A percentile compares a stretch with the other conserved stretches of the same genome.
These are phyloP conservation scores for Neoarius graeffei DNA, from an alignment of 2,113 vertebrate species.

Conservation along the genomic window DNA sequence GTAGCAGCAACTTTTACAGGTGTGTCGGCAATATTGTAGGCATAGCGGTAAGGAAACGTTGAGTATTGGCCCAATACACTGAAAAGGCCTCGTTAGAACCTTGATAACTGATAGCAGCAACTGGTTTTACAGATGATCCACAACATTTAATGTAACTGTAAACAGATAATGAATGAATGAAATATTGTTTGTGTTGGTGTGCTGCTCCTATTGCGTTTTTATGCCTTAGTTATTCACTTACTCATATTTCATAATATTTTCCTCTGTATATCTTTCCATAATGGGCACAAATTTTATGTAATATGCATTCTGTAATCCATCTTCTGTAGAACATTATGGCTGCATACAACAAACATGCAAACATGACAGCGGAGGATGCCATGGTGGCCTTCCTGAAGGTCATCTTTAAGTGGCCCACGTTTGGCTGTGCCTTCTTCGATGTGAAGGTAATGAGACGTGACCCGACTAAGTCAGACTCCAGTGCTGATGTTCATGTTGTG, in stretches of 20 bases:
- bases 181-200: background rate
- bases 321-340: conserved; percentile 66
- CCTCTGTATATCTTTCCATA: background rate
- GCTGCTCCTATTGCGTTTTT: background rate
- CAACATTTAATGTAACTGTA: background rate
- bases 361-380: conserved; percentile 81
- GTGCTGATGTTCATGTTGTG: background rate
- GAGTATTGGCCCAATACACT: too few relatives aligned
- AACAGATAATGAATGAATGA: background rate
- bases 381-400: conserved; percentile 85
- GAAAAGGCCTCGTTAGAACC: too few relatives aligned
- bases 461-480: background rate
- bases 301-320: conserved; percentile 12
- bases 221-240: background rate
- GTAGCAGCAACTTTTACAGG: too few relatives aligned
- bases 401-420: conserved; percentile 86
- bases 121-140: background rate
- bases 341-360: conserved; percentile 76
- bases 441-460: conserved; percentile 81
- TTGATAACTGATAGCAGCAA: background rate
- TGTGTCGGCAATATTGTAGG: too few relatives aligned
- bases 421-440: conserved; percentile 96
- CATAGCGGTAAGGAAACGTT: too few relatives aligned
- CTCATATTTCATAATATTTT: background rate
- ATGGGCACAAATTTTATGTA: background rate